A percentile compares a stretch with the other conserved stretches of the same genome.
Evolutionary conservation across 2,113 vertebrate genomes (phyloP).

Genomic region (Hemibagrus wyckioides): DNA sequence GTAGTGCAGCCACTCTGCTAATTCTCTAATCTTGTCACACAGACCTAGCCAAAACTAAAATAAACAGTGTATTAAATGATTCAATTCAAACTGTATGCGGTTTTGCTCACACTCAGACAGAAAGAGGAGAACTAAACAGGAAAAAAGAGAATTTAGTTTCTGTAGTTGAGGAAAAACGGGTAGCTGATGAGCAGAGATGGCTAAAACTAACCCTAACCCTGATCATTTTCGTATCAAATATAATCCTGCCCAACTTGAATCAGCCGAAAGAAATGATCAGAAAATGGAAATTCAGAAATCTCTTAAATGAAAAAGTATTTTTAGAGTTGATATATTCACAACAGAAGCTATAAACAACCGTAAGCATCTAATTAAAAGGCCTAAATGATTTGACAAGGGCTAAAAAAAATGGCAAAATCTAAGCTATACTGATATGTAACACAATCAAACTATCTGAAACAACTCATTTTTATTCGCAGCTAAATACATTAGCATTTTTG

Average conservation of each 20-base stretch:
- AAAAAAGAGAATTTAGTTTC: not conserved
- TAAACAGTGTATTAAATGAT: not conserved
- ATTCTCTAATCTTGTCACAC: not conserved
- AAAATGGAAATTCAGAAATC: not conserved
- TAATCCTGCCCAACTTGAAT: not conserved
- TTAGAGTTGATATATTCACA: not conserved
- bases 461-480: slow-evolving; percentile 8
- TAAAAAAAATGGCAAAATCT: not conserved
- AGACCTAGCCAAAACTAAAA: not conserved
- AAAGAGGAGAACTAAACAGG: not conserved
- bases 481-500: not conserved
- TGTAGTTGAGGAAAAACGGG: not conserved
- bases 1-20: not conserved
- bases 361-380: not conserved
- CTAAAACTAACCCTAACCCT: not conserved
- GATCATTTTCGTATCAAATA: not conserved
- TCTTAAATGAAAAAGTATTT: not conserved
- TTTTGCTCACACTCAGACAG: not conserved
- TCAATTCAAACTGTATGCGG: not conserved
- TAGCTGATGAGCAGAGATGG: not conserved
- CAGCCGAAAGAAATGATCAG: too few species aligned
- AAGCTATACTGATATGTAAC: not conserved
- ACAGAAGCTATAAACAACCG: not conserved
- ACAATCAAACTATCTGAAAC: not conserved
- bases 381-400: not conserved